Percentiles rank a stretch among this genome's conserved stretches.
phyloP scores from a whole-genome alignment of 2,113 vertebrate genomes.

The Meleagris gallopavo region DNA sequence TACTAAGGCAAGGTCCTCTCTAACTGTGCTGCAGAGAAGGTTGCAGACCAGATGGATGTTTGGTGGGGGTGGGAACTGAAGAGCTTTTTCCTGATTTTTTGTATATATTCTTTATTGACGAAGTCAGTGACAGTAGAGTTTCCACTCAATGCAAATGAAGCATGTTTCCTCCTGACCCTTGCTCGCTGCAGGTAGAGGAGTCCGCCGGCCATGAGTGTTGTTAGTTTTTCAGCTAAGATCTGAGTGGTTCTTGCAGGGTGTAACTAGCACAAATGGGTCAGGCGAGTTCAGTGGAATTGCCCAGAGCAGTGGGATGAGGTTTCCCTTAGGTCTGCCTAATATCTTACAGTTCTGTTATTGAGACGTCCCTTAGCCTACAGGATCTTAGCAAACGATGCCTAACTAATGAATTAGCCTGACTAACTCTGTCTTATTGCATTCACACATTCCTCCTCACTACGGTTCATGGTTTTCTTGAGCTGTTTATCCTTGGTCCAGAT shows the following conservation, averaged over 20 bases:
- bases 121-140: neutral
- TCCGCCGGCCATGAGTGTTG: neutral
- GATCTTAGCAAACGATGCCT: neutral
- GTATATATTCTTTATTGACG: neutral
- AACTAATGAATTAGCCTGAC: neutral
- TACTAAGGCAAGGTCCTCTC: neutral
- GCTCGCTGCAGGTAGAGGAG: neutral
- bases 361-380: neutral
- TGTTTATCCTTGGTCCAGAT: neutral
- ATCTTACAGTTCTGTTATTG: neutral
- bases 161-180: neutral
- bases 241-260: neutral
- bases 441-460: neutral
- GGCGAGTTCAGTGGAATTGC: neutral
- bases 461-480: neutral
- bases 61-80: neutral
- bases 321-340: neutral
- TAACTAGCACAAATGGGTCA: neutral
- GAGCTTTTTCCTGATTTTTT: neutral
- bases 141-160: neutral
- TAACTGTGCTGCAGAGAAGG: neutral
- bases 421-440: constrained; percentile 15
- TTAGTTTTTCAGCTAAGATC: neutral
- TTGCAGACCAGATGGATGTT: neutral
- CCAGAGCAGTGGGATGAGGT: neutral